A percentile compares a stretch with the other conserved stretches of the same genome.
phyloP scores from a whole-genome alignment of 2,888 invertebrate genomes.

The Sepioteuthis lessoniana region DNA sequence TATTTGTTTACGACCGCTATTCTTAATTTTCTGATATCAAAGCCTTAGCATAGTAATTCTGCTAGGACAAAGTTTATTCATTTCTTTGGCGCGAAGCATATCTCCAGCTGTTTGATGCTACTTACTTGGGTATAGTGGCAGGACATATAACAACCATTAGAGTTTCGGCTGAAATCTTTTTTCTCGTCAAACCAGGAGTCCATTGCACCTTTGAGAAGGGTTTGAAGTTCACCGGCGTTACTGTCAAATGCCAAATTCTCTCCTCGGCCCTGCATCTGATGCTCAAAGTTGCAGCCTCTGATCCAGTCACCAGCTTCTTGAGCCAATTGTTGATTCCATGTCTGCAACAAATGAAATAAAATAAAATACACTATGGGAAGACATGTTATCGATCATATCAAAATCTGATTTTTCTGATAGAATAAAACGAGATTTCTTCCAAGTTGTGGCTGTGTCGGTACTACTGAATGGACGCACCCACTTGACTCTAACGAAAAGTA shows the following conservation, averaged over 20 bases:
- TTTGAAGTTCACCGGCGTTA: not conserved
- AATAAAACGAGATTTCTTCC: too few relatives aligned
- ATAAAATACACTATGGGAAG: too few relatives aligned
- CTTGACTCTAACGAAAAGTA: too few relatives aligned
- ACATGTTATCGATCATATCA: too few relatives aligned
- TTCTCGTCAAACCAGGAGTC: not conserved
- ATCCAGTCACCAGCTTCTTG: not conserved
- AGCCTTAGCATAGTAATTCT: too few relatives aligned
- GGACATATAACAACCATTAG: not conserved
- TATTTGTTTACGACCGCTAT: too few relatives aligned
- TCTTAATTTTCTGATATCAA: not conserved
- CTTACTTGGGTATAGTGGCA: slow-evolving; percentile 36
- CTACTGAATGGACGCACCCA: too few relatives aligned
- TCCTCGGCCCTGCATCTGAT: not conserved
- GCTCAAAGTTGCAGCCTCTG: not conserved
- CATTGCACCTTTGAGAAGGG: not conserved
- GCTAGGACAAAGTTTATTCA: too few relatives aligned
- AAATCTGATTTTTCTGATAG: too few relatives aligned
- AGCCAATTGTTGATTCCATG: not conserved
- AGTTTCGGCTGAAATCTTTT: not conserved
- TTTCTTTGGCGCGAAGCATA: not conserved
- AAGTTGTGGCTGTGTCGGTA: too few relatives aligned
- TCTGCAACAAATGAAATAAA: not conserved
- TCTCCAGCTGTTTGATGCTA: not conserved
- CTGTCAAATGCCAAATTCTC: slow-evolving; percentile 40